phyloP scores from a whole-genome alignment of 2,113 vertebrate genomes.

The Hemiprocne comata region DNA sequence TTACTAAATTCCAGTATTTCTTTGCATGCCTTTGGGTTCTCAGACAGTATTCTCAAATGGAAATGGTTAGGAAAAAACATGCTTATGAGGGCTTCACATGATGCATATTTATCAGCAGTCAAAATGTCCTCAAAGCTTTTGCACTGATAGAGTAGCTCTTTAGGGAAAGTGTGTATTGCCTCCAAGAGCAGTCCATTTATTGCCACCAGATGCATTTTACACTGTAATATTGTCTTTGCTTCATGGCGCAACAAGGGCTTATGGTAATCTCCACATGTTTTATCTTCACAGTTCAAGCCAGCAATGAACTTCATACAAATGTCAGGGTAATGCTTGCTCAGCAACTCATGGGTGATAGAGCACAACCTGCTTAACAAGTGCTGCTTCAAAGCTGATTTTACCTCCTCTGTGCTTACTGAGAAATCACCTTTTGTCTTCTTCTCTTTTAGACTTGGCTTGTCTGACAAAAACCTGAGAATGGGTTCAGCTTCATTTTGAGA shows the following conservation, averaged over 20 bases:
- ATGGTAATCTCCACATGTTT: conserved; percentile 71
- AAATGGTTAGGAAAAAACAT: conserved; percentile 80
- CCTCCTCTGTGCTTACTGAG: conserved; percentile 57
- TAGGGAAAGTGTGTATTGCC: conserved; percentile 62
- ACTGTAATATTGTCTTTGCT: conserved; percentile 69
- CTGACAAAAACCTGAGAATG: conserved; percentile 62
- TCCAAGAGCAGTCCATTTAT: conserved; percentile 77
- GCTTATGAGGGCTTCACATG: conserved; percentile 70
- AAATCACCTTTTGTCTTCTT: conserved; percentile 69
- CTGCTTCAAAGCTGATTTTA: conserved; percentile 71
- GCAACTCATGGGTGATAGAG: conserved; percentile 55
- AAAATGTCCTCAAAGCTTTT: conserved; percentile 65
- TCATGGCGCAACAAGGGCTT: conserved; percentile 66
- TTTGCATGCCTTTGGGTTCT: conserved; percentile 73
- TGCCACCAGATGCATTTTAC: conserved; percentile 74
- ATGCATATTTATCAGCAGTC: conserved; percentile 37
- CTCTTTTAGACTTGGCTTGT: conserved; percentile 53
- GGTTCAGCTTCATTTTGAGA: conserved; percentile 74
- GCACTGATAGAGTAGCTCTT: conserved; percentile 54
- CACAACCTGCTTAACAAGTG: conserved; percentile 75
- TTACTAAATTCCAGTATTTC: conserved; percentile 65
- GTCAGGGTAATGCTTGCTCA: conserved; percentile 51
- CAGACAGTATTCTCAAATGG: conserved; percentile 77
- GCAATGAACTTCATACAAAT: conserved; percentile 74
- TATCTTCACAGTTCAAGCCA: conserved; percentile 73